These are phyloP conservation scores for Chrysolina haemoptera DNA, from an alignment of 2,888 invertebrate species.

Conservation along the genomic window DNA sequence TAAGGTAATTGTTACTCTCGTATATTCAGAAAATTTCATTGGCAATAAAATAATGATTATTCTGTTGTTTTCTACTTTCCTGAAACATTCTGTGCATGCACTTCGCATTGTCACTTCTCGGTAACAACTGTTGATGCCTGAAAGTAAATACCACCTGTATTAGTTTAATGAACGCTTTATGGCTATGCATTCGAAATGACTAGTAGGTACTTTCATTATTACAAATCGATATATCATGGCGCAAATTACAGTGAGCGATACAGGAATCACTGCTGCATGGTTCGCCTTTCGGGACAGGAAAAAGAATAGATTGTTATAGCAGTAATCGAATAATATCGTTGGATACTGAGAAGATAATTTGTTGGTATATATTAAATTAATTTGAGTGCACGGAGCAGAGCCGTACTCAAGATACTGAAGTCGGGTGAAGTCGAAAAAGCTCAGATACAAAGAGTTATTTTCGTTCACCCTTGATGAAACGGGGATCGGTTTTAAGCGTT, in stretches of 20 bases:
- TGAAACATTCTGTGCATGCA: background rate
- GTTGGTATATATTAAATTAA: background rate
- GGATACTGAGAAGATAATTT: background rate
- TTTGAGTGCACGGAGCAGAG: too few relatives aligned
- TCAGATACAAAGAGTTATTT: too few relatives aligned
- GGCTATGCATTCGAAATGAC: slow-evolving; percentile 24
- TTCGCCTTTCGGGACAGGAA: background rate
- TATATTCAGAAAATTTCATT: too few relatives aligned
- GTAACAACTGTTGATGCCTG: slow-evolving; percentile 19
- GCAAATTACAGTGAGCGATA: slow-evolving; percentile 1
- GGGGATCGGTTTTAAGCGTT: too few relatives aligned
- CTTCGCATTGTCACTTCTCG: slow-evolving; percentile 8
- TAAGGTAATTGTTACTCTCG: too few relatives aligned
- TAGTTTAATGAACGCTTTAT: slow-evolving; percentile 30
- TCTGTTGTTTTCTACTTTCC: too few relatives aligned
- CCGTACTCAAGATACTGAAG: too few relatives aligned
- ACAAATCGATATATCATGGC: slow-evolving; percentile 22
- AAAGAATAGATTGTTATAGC: background rate
- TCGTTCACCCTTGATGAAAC: too few relatives aligned
- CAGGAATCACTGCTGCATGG: background rate
- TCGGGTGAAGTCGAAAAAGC: too few relatives aligned
- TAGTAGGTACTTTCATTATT: slow-evolving; percentile 29
- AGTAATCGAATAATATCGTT: background rate
- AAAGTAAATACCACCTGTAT: slow-evolving; percentile 34
- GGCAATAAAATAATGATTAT: too few relatives aligned